phyloP scores from a whole-genome alignment of 2,888 invertebrate genomes.

The Pollenia amentaria region DNA sequence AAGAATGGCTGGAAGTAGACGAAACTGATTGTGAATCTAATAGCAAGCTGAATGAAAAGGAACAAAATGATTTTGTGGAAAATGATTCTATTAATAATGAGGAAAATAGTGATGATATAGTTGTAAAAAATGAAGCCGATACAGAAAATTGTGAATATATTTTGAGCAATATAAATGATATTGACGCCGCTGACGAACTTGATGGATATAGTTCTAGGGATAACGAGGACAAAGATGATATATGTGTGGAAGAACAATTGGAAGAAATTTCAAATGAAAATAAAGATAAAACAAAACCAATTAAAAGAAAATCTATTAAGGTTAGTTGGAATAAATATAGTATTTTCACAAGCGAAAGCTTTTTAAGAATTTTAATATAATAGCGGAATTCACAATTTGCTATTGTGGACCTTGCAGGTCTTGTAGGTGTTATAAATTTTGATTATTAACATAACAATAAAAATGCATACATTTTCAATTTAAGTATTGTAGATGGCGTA shows the following conservation, averaged over 20 bases:
- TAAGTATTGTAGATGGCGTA: too few species aligned
- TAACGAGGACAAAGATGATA: not conserved
- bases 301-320: conserved; percentile 53
- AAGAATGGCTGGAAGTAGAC: conserved; percentile 68
- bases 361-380: too few species aligned
- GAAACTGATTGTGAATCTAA: conserved; percentile 13
- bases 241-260: not conserved
- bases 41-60: not conserved
- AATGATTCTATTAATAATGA: conserved; percentile 32
- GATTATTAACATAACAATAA: too few species aligned
- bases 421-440: too few species aligned
- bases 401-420: too few species aligned
- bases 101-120: conserved; percentile 24
- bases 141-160: conserved; percentile 33
- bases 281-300: conserved; percentile 8
- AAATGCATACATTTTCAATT: too few species aligned
- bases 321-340: conserved; percentile 14
- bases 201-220: conserved; percentile 39
- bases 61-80: not conserved
- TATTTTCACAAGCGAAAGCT: too few species aligned
- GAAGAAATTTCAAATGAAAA: conserved; percentile 4
- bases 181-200: conserved; percentile 7
- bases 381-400: too few species aligned
- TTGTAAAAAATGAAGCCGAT: conserved; percentile 27
- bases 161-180: conserved; percentile 15